A percentile compares a stretch with the other conserved stretches of the same genome.
These are phyloP conservation scores for Chloropsis hardwickii DNA, from an alignment of 2,113 vertebrate genomes.

Conservation along the genomic window DNA sequence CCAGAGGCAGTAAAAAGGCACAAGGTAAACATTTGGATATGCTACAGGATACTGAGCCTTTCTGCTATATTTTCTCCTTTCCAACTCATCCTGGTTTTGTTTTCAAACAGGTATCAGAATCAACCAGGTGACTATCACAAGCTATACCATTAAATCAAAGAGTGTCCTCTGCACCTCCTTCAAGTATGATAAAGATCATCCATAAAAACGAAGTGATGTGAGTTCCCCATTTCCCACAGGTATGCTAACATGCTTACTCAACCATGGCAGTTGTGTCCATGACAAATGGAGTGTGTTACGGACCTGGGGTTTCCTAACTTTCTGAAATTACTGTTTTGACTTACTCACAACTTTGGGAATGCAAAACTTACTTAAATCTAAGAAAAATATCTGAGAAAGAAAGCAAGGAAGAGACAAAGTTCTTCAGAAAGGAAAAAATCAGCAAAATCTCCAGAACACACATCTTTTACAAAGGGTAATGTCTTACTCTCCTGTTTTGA, in stretches of 20 bases:
- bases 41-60: neutral
- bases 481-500: neutral
- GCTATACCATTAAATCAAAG: neutral
- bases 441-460: accelerated
- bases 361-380: neutral
- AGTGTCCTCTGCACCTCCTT: neutral
- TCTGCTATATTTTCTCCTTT: neutral
- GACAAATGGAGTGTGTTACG: neutral
- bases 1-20: neutral
- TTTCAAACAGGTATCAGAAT: neutral
- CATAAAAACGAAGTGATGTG: neutral
- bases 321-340: neutral
- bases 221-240: neutral
- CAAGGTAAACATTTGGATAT: accelerated
- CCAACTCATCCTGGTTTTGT: neutral
- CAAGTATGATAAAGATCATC: neutral
- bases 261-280: accelerated
- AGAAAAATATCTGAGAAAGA: neutral
- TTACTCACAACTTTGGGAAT: neutral
- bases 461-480: neutral
- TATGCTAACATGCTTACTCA: neutral
- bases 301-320: neutral
- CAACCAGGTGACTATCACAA: neutral
- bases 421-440: neutral
- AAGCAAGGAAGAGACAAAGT: neutral